Conservation (phyloP, 2,797 vertebrate genomes). For the Adrianichthys oophorus region DNA sequence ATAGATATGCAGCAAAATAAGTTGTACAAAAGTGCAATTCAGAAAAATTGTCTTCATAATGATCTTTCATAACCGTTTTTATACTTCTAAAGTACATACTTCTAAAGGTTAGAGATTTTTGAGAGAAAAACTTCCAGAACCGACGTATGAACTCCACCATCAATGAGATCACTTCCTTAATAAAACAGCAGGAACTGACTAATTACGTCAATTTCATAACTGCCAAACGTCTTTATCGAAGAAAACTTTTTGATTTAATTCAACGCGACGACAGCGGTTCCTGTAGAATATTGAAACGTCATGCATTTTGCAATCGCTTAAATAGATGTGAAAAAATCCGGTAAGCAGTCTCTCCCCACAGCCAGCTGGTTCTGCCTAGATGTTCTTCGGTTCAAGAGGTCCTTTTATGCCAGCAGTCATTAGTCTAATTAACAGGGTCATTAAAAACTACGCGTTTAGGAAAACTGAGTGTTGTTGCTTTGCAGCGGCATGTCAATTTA, state of each 20-base stretch:
- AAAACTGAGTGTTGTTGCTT: conserved; percentile 45
- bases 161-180: background rate
- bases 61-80: too few relatives aligned
- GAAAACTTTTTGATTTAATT: too few relatives aligned
- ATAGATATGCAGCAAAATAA: too few relatives aligned
- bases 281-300: conserved; percentile 1
- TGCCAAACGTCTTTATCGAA: background rate
- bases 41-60: too few relatives aligned
- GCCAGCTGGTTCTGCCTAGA: conserved; percentile 62
- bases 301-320: conserved; percentile 23
- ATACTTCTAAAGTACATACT: too few relatives aligned
- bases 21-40: too few relatives aligned
- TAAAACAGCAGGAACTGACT: background rate
- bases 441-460: conserved; percentile 36
- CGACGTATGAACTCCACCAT: background rate
- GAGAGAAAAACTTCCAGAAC: too few relatives aligned
- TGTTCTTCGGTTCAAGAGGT: conserved; percentile 57
- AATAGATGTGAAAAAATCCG: conserved; percentile 17
- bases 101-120: too few relatives aligned
- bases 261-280: background rate
- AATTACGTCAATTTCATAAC: background rate
- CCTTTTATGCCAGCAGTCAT: conserved; percentile 49
- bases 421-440: conserved; percentile 61
- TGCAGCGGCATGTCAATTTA: conserved; percentile 34
- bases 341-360: background rate